Base-by-base conservation (phyloP, 2,113 vertebrate genomes). In the Chloroceryle aenea region DNA sequence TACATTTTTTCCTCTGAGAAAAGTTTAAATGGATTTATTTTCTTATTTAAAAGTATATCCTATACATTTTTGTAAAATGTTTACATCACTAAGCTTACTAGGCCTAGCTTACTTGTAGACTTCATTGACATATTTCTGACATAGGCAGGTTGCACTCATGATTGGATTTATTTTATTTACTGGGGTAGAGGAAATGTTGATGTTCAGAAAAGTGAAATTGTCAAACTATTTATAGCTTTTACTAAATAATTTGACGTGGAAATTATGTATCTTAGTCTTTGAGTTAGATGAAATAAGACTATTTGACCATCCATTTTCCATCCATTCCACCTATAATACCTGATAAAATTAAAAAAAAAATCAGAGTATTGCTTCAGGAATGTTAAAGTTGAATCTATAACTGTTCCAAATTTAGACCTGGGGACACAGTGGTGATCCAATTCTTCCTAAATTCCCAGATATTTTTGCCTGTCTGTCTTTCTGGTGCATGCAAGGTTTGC, bases 371-470 rank as follows among this genome's bases (percentile, higher is more conserved):
- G 4, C 67, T 85, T 80, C 50, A 45, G 6, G 19, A 82, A 29
- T 15, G 10, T 29, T 64, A 36, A 52, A n/a, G 2, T 22, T 71
- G 16, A 43, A 52, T 29, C 9, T 45, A 5, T 22, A 55, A 56
- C 5, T 50, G 16, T 68, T 91, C 20, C 61, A 0, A 68, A 1
- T 75, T 36, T 76, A 73, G 11, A 72, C 4, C 27, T 74, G 13
- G 18, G 9, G 9, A 4, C 0, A 1, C 5, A 42, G 11, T 47
- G 5, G 1, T 75, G n/a, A 76, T 56, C 6, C 23, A 72, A 1
- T 42, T 88, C 29, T 85, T 79, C 52, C 14, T 50, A 34, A 47
- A 92, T 67, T 80, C 42, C 17, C 12, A 77, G 14, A 30, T 71
- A 26, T 30, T 85, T 85, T 75, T 72, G 34, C 7, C 8, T 64